Evolutionary conservation across 35 echinoderm and acorn worm species (phyloP).

Genomic region (Heliocidaris tuberculata): DNA sequence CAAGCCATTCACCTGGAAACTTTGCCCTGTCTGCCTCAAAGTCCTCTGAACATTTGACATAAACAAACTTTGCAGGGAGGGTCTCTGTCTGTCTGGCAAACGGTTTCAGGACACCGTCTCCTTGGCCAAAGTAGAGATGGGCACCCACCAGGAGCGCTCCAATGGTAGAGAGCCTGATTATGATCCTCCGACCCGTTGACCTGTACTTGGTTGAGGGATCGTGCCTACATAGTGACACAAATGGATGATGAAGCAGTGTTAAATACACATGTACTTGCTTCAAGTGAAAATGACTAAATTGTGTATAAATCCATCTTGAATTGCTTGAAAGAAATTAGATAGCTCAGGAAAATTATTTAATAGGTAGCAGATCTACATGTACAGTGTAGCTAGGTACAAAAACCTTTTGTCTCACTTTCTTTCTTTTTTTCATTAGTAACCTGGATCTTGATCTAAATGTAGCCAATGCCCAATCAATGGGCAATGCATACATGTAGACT

Average conservation of each 20-base stretch:
- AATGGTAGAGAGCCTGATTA: slow-evolving; percentile 24
- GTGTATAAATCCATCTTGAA: no score
- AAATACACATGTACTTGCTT: no score
- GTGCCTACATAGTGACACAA: not conserved
- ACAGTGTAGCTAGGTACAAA: no score
- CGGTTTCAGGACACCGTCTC: not conserved
- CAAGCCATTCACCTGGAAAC: not conserved
- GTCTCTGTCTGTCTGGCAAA: slow-evolving; percentile 33
- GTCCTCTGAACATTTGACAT: slow-evolving; percentile 35
- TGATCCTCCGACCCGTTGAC: not conserved
- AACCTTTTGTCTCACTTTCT: no score
- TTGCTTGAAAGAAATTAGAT: no score
- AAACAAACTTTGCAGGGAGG: slow-evolving; percentile 8
- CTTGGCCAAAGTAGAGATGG: slow-evolving; percentile 39
- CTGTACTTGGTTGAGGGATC: slow-evolving; percentile 4
- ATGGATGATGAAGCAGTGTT: not conserved
- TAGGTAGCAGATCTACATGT: no score
- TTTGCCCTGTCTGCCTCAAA: slow-evolving; percentile 9
- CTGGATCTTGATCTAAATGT: no score
- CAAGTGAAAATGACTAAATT: no score
- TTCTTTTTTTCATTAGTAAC: no score
- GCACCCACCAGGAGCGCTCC: not conserved
- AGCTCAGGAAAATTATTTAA: no score
- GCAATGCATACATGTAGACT: no score
- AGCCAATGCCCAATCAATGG: no score